Conservation (phyloP, 2,888 invertebrate genomes). For the Lepeophtheirus nordmannii region DNA sequence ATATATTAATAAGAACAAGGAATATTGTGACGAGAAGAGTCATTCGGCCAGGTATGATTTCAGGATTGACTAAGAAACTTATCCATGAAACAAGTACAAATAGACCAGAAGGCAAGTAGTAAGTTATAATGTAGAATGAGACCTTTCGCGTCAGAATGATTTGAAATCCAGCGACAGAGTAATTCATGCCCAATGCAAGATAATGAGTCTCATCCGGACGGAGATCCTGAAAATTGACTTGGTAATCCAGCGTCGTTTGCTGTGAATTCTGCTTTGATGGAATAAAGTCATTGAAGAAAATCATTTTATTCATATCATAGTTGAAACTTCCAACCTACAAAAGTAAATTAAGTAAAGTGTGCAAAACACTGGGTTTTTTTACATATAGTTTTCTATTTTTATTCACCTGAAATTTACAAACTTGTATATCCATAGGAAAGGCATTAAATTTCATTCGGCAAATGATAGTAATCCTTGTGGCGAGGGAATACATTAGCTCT, state of each 20-base stretch:
- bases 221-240: slow-evolving; percentile 2
- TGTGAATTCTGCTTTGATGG: background rate
- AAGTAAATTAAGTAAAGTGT: background rate
- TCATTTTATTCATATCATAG: slow-evolving; percentile 20
- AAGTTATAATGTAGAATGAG: slow-evolving; percentile 24
- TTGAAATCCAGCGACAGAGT: slow-evolving; percentile 22
- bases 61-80: slow-evolving; percentile 22
- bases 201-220: slow-evolving; percentile 14
- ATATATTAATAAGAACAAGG: slow-evolving; percentile 24
- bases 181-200: slow-evolving; percentile 22
- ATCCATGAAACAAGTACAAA: slow-evolving; percentile 25
- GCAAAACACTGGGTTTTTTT: too few species aligned
- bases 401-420: slow-evolving; percentile 22
- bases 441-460: slow-evolving; percentile 24
- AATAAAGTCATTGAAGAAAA: slow-evolving; percentile 15
- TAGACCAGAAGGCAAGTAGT: slow-evolving; percentile 23
- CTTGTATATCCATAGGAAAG: slow-evolving; percentile 25
- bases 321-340: slow-evolving; percentile 21
- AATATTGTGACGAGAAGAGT: slow-evolving; percentile 24
- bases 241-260: slow-evolving; percentile 12
- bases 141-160: slow-evolving; percentile 19
- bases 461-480: slow-evolving; percentile 23
- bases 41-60: slow-evolving; percentile 23
- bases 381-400: too few species aligned
- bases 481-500: slow-evolving; percentile 19